phyloP scores from a whole-genome alignment of 2,797 vertebrate genomes.

The Phalloptychus januarius region DNA sequence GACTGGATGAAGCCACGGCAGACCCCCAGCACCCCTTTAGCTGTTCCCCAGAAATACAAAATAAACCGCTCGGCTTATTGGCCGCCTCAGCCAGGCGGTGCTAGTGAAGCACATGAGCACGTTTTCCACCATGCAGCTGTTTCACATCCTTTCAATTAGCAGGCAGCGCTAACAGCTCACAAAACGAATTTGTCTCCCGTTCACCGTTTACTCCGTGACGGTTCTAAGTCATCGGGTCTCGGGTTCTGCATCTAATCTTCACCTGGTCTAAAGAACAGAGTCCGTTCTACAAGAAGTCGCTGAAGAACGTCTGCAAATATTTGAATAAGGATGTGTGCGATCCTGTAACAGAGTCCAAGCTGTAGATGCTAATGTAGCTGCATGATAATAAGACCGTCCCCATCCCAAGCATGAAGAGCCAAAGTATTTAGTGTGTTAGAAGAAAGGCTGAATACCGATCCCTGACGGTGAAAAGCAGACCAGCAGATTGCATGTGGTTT shows the following conservation, averaged over 20 bases:
- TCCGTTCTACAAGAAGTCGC: neutral
- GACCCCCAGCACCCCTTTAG: neutral
- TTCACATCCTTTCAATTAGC: neutral
- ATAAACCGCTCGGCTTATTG: neutral
- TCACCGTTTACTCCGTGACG: neutral
- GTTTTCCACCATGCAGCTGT: neutral
- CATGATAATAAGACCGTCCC: neutral
- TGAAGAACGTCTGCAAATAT: neutral
- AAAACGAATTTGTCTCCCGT: neutral
- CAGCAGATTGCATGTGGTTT: conserved; percentile 47
- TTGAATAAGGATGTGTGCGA: neutral
- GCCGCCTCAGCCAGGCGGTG: neutral
- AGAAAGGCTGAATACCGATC: neutral
- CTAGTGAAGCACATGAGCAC: neutral
- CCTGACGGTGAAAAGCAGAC: neutral
- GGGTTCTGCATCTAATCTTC: neutral
- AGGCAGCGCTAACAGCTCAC: neutral
- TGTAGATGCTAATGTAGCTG: neutral
- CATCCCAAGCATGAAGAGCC: neutral
- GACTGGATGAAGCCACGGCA: neutral
- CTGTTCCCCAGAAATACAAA: neutral
- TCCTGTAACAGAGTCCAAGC: too few relatives aligned
- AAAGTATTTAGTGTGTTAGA: neutral
- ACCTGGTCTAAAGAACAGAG: neutral
- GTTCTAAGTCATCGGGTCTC: neutral